phyloP scores from a whole-genome alignment of 53 echinoderm and acorn worm genomes.

The Henricia sp. region DNA sequence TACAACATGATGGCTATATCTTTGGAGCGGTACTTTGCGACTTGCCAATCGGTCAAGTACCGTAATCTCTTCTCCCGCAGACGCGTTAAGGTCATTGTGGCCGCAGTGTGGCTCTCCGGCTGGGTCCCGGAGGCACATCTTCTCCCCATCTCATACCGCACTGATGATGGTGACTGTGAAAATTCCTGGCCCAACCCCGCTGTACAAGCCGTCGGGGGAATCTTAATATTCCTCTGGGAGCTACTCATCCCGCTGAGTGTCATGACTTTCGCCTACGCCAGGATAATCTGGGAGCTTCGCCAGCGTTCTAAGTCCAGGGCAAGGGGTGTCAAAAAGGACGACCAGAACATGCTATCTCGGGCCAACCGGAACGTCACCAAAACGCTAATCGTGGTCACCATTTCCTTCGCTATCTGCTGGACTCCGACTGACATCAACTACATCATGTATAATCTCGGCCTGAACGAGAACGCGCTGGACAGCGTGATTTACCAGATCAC shows the following conservation, averaged over 20 bases:
- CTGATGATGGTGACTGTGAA: background rate
- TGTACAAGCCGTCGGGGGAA: background rate
- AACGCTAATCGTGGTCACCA: constrained; percentile 9
- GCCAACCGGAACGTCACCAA: constrained; percentile 46
- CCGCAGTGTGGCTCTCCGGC: constrained; percentile 23
- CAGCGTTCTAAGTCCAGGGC: constrained; percentile 29
- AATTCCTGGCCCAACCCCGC: background rate
- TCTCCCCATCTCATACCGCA: background rate
- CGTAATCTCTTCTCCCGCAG: constrained; percentile 4
- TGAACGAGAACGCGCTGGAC: background rate
- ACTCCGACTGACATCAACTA: constrained; percentile 23
- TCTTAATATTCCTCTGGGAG: background rate
- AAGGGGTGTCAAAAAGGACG: background rate
- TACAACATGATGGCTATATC: constrained; percentile 41
- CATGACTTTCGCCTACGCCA: constrained; percentile 29
- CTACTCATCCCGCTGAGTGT: constrained; percentile 3
- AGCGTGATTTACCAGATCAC: background rate
- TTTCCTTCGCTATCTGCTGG: constrained; percentile 32
- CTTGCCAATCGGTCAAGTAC: constrained; percentile 12
- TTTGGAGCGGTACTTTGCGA: constrained; percentile 37
- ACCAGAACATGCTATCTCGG: constrained; percentile 14
- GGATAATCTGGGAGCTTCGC: constrained; percentile 14
- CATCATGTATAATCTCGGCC: constrained; percentile 14
- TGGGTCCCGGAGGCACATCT: constrained; percentile 10
- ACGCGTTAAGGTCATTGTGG: background rate